Percentiles rank a stretch among this genome's conserved stretches.
These are phyloP conservation scores for Bradypodion pumilum DNA, from an alignment of 2,797 vertebrate species.

Conservation along the genomic window DNA sequence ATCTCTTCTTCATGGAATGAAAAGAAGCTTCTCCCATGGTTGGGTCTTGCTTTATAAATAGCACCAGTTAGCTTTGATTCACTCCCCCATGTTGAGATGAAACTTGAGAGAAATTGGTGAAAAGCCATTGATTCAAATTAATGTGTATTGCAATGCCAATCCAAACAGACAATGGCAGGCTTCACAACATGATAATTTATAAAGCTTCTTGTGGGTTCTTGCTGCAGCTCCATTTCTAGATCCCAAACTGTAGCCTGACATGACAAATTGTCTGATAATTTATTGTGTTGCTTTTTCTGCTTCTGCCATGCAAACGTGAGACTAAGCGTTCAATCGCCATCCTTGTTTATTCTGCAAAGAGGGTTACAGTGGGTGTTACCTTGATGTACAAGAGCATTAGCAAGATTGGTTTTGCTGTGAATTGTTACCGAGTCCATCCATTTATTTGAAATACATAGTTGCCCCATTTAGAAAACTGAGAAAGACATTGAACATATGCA, in stretches of 20 bases:
- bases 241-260: not conserved
- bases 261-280: not conserved
- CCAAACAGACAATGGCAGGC: conserved; percentile 31
- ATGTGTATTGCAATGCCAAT: conserved; percentile 20
- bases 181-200: conserved; percentile 5
- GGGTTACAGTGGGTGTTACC: not conserved
- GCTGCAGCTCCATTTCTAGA: not conserved
- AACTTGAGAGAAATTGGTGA: conserved; percentile 40
- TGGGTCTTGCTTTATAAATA: conserved; percentile 59
- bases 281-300: not conserved
- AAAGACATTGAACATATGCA: not conserved
- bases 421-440: not conserved
- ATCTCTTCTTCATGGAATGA: conserved; percentile 51
- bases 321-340: not conserved
- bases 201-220: not conserved
- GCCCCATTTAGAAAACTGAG: not conserved
- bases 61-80: conserved; percentile 39
- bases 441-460: not conserved
- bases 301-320: not conserved
- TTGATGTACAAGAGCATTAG: not conserved
- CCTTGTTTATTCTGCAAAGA: not conserved
- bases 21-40: conserved; percentile 57
- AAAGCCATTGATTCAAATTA: conserved; percentile 6
- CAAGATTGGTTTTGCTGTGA: not conserved
- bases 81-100: not conserved